A percentile compares a stretch with the other conserved stretches of the same genome.
phyloP scores from a whole-genome alignment of 2,797 vertebrate genomes.

The Sebastes matsubarae region DNA sequence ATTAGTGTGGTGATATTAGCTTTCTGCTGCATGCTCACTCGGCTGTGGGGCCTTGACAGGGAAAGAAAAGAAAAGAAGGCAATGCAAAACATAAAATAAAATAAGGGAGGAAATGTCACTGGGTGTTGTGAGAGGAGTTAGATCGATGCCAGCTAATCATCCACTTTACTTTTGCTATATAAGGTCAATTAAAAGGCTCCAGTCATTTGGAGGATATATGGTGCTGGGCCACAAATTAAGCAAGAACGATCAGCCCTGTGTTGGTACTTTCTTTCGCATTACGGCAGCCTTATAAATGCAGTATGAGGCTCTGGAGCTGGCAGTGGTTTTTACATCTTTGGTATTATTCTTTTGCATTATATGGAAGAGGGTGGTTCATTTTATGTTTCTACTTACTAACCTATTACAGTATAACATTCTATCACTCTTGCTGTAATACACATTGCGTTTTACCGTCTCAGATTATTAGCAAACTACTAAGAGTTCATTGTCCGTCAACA shows the following conservation, averaged over 20 bases:
- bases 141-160: conserved; percentile 73
- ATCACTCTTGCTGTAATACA: not conserved
- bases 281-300: not conserved
- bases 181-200: conserved; percentile 66
- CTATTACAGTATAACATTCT: not conserved
- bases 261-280: not conserved
- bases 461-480: not conserved
- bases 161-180: conserved; percentile 62
- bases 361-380: not conserved
- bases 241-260: not conserved
- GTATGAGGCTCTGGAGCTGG: not conserved
- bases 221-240: conserved; percentile 9
- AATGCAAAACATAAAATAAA: conserved; percentile 40
- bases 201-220: conserved; percentile 19
- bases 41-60: conserved; percentile 23
- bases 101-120: conserved; percentile 56
- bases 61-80: not conserved
- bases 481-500: not conserved
- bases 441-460: not conserved
- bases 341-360: not conserved
- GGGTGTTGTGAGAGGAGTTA: conserved; percentile 35
- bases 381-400: not conserved
- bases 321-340: not conserved
- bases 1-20: conserved; percentile 60
- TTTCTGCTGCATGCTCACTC: conserved; percentile 36